Conservation (phyloP, 2,113 vertebrate genomes). For the Boulengeromyrus knoepffleri region DNA sequence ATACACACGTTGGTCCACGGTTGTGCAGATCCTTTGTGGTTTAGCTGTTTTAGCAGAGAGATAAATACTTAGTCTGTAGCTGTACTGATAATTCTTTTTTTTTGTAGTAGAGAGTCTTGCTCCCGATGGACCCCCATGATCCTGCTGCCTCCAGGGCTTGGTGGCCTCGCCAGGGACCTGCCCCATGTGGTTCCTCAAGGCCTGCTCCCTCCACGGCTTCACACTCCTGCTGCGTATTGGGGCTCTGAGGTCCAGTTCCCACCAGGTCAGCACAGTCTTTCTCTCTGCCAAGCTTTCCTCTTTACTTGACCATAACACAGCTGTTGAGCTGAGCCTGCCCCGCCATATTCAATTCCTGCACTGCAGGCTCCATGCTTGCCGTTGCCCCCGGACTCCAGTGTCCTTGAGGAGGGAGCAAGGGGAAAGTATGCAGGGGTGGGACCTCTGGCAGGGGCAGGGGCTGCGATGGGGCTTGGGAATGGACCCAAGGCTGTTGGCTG, state of each 20-base stretch:
- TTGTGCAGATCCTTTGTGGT: neutral
- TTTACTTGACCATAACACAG: conserved; percentile 82
- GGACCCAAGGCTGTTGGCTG: conserved; percentile 57
- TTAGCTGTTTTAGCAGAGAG: conserved; percentile 14
- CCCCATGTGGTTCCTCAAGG: neutral
- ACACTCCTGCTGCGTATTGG: neutral
- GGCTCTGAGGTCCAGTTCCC: neutral
- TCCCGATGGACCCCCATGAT: neutral
- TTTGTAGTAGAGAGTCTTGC: neutral
- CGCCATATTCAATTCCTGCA: conserved; percentile 44
- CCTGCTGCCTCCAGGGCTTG: neutral
- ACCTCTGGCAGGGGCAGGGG: conserved; percentile 35
- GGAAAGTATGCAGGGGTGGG: conserved; percentile 22
- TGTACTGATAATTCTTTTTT: neutral
- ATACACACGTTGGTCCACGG: neutral
- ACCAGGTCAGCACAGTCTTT: neutral
- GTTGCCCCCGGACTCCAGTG: conserved; percentile 64
- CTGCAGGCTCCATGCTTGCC: conserved; percentile 39
- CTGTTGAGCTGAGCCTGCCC: conserved; percentile 62
- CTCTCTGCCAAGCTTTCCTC: neutral
- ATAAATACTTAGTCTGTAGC: neutral
- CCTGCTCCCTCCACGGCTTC: neutral
- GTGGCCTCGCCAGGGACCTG: neutral
- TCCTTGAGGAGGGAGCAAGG: conserved; percentile 57
- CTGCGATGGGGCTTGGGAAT: conserved; percentile 29